These are phyloP conservation scores for Gambusia holbrooki DNA, from an alignment of 2,113 vertebrate species.

Conservation along the genomic window DNA sequence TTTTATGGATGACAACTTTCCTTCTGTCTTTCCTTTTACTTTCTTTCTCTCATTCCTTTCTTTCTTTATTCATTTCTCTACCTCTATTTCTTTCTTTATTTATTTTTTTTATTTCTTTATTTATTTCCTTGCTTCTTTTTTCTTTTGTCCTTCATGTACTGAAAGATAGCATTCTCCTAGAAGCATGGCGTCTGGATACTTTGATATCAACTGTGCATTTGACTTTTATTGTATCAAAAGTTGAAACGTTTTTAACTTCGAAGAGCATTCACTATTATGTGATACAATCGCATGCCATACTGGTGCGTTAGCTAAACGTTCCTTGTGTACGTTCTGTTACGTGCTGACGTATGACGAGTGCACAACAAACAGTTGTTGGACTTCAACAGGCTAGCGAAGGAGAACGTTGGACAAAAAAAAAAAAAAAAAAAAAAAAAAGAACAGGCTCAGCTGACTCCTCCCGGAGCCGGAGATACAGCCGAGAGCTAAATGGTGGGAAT, in stretches of 20 bases:
- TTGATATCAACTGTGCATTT: too few species aligned
- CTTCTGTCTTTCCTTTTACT: too few species aligned
- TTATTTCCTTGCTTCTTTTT: too few species aligned
- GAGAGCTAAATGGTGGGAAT: constrained; percentile 3
- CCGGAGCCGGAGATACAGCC: constrained; percentile 6
- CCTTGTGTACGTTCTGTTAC: constrained; percentile 48
- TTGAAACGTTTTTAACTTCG: background rate
- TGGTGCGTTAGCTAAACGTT: constrained; percentile 49
- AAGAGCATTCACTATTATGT: background rate
- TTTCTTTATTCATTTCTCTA: too few species aligned
- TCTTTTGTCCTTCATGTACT: too few species aligned
- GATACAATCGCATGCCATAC: constrained; percentile 9
- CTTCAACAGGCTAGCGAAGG: constrained; percentile 74
- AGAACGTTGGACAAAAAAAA: constrained; percentile 39
- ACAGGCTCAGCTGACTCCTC: constrained; percentile 47
- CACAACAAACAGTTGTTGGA: constrained; percentile 84
- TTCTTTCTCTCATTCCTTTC: too few species aligned
- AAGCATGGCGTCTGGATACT: too few species aligned
- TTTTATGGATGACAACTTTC: too few species aligned
- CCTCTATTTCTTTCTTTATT: too few species aligned
- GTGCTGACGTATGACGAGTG: constrained; percentile 74
- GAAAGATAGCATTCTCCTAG: too few species aligned
- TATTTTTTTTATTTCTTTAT: too few species aligned
- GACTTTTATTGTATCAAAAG: too few species aligned
- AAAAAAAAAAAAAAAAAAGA: constrained; percentile 11